Evolutionary conservation across 2,888 invertebrate genomes (phyloP), one percentile per base, ranked within the genome.

Genomic region (Ommatoiulus sabulosus): DNA sequence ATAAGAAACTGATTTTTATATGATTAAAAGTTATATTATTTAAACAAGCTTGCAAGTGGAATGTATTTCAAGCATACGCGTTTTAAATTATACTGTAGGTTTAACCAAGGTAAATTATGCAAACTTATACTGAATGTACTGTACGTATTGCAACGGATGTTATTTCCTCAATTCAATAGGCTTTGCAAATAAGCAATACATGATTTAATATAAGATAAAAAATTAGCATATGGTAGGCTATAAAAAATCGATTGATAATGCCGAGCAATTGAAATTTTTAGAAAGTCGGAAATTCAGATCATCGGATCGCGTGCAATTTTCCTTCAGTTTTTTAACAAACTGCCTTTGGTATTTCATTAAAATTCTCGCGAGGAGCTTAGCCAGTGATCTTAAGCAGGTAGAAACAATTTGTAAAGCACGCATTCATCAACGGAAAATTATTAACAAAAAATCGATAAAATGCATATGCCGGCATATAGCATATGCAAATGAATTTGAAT

Each of bases 381-480:
- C 35, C 35, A 80, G 80, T 12, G 35, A 72, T 80, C 35, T 35
- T 1, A 24, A 80, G 35, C 35, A 80, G 80, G 35, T 80, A 43
- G 80, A 80, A 80, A 43, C 80, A 12, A 80, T 10, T 8, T 43
- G 35, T 35, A 12, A 43, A 80, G 24, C 80, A 24, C 12, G 80
- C 15, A 24, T 72, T 72, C 72, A 72, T 72, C 72, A 72, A 20
- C 72, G 35, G 35, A 80, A 43, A 43, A 35, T 80, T 35, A 43
- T 80, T 80, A 35, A 35, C 80, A 80, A 35, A 80, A 80, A 80
- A 80, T 80, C 80, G 80, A 80, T 80, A 35, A 80, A 43, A 12
- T 80, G 35, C 12, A 12, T 15, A 72, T n/a, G 48, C 48, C 12
- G 12, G 35, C 35, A 35, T 35, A 35, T 2, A 35, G 35, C 35